Conservation (phyloP, 2,113 vertebrate species). For the Cyprinodon tularosa region DNA sequence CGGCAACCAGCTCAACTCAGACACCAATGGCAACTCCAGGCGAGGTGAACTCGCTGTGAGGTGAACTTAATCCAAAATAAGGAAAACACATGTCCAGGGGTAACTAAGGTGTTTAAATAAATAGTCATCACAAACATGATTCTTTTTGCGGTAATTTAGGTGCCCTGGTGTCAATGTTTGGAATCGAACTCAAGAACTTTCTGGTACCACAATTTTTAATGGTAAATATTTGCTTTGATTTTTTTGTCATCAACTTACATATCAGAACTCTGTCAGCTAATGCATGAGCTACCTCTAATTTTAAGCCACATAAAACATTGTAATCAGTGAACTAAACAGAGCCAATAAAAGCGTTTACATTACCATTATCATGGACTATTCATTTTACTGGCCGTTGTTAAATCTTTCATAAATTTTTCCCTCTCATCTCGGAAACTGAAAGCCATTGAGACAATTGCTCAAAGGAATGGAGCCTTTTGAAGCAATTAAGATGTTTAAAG, state of each 20-base stretch:
- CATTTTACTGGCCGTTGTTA: conserved; percentile 10
- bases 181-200: background rate
- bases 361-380: conserved; percentile 28
- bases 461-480: conserved; percentile 53
- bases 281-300: conserved; percentile 23
- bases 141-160: too few relatives aligned
- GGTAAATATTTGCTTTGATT: background rate
- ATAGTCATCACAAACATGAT: too few relatives aligned
- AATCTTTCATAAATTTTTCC: conserved; percentile 27
- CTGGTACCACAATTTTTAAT: too few relatives aligned
- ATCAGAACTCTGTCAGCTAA: background rate
- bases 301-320: conserved; percentile 54
- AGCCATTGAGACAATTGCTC: conserved; percentile 38
- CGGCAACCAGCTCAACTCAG: too few relatives aligned
- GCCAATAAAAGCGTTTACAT: conserved; percentile 36
- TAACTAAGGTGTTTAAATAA: too few relatives aligned
- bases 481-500: conserved; percentile 31
- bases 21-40: too few relatives aligned
- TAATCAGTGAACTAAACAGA: conserved; percentile 22
- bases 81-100: too few relatives aligned
- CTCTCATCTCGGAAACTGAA: background rate
- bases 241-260: background rate
- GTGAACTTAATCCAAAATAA: too few relatives aligned
- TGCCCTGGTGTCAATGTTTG: too few relatives aligned
- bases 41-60: too few relatives aligned